Percentiles rank a stretch among this genome's conserved stretches.
Conservation (phyloP, 2,797 vertebrate species). For the Pangasius krempfi region DNA sequence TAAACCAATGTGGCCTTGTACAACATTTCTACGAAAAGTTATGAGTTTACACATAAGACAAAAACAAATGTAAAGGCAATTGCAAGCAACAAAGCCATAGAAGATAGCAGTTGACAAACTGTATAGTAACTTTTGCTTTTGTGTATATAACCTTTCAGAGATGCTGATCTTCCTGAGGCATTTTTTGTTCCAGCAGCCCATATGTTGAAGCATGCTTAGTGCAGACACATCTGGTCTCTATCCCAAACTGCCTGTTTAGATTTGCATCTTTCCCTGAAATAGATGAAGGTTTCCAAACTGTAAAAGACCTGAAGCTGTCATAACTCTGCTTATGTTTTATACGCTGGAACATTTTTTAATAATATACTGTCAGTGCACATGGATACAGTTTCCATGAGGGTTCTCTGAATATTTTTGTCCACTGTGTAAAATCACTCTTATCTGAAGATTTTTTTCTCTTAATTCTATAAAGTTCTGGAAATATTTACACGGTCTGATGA, state of each 20-base stretch:
- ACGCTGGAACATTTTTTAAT: slow-evolving; percentile 39
- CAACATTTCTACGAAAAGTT: slow-evolving; percentile 6
- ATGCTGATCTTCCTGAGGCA: slow-evolving; percentile 33
- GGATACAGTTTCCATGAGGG: slow-evolving; percentile 19
- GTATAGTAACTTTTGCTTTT: slow-evolving; percentile 22
- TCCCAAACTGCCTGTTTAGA: slow-evolving; percentile 52
- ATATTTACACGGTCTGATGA: neutral
- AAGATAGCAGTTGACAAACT: slow-evolving; percentile 22
- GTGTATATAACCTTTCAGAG: slow-evolving; percentile 38
- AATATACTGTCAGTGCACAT: neutral
- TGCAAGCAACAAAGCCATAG: neutral
- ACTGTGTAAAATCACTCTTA: slow-evolving; percentile 25
- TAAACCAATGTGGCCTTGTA: slow-evolving; percentile 29
- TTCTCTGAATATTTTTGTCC: slow-evolving; percentile 45
- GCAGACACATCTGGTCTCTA: slow-evolving; percentile 51
- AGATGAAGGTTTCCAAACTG: slow-evolving; percentile 48
- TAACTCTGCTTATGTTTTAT: slow-evolving; percentile 38
- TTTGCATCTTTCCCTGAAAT: slow-evolving; percentile 49
- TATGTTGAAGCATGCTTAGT: slow-evolving; percentile 47
- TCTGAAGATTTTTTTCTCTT: neutral
- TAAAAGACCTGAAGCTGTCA: slow-evolving; percentile 40
- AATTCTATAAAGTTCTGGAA: neutral
- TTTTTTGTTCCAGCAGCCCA: slow-evolving; percentile 42
- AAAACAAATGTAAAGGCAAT: slow-evolving; percentile 24
- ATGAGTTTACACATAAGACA: slow-evolving; percentile 19